Conservation (phyloP, 2,113 vertebrate species). For the Lucifuga dentata region DNA sequence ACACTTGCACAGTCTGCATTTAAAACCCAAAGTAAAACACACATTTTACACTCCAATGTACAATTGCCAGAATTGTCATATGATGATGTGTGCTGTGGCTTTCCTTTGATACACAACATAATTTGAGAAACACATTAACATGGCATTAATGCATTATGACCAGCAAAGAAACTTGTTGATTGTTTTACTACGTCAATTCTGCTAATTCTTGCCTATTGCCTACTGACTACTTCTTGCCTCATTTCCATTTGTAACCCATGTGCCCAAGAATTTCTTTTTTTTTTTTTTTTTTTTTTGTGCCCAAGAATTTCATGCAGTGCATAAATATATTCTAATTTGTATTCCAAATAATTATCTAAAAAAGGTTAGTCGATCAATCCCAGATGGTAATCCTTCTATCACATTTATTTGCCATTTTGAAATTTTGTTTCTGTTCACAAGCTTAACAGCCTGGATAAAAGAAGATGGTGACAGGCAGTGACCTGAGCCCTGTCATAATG, state of each 20-base stretch:
- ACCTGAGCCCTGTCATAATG: slow-evolving; percentile 80
- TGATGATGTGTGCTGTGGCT: slow-evolving; percentile 20
- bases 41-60: background rate
- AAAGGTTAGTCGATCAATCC: background rate
- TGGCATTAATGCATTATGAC: background rate
- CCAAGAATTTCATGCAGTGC: background rate
- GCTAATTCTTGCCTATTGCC: no score
- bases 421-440: slow-evolving; percentile 48
- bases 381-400: slow-evolving; percentile 19
- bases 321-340: background rate
- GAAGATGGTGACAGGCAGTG: slow-evolving; percentile 72
- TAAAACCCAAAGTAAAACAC: slow-evolving; percentile 58
- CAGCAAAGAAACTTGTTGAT: slow-evolving; percentile 26
- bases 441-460: slow-evolving; percentile 57
- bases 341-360: background rate
- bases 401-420: slow-evolving; percentile 27
- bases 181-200: background rate
- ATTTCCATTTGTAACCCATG: background rate
- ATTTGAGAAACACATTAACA: background rate
- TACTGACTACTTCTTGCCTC: no score
- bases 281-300: no score
- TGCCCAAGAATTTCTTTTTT: no score
- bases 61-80: slow-evolving; percentile 18
- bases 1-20: slow-evolving; percentile 70
- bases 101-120: background rate